These are phyloP conservation scores for Manacus vitellinus DNA, from an alignment of 2,113 vertebrate species.

Conservation along the genomic window DNA sequence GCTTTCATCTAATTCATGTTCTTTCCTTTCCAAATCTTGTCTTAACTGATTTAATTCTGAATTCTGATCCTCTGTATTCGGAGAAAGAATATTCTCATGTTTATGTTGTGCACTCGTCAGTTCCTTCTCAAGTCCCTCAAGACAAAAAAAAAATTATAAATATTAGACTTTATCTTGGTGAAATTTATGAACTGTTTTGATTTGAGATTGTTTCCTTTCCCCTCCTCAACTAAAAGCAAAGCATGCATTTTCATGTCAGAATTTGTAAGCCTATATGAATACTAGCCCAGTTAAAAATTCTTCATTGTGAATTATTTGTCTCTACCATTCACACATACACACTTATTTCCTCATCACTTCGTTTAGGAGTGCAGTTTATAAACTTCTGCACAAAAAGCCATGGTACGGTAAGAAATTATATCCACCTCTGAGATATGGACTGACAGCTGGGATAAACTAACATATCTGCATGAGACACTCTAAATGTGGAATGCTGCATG, in stretches of 20 bases:
- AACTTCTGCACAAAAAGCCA: background rate
- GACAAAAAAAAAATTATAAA: background rate
- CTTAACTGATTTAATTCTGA: slow-evolving; percentile 75
- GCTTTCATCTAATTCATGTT: slow-evolving; percentile 77
- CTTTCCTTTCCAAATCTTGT: slow-evolving; percentile 78
- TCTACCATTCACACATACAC: background rate
- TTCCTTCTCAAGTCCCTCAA: slow-evolving; percentile 64
- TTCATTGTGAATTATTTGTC: background rate
- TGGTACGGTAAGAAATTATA: background rate
- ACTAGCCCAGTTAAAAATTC: background rate
- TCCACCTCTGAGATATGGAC: background rate
- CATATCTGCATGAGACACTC: background rate
- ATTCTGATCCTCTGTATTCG: slow-evolving; percentile 27
- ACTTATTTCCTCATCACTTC: background rate
- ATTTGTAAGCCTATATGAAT: background rate
- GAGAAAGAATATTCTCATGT: slow-evolving; percentile 43
- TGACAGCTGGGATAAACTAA: background rate
- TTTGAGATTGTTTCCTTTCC: background rate
- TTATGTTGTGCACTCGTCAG: slow-evolving; percentile 44
- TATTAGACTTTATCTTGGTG: background rate
- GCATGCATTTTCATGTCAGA: background rate
- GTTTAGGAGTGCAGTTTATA: background rate
- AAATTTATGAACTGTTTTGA: background rate
- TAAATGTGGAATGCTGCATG: background rate
- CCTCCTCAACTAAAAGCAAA: background rate